A percentile compares a stretch with the other conserved stretches of the same genome.
These are phyloP conservation scores for Scophthalmus maximus DNA, from an alignment of 2,113 vertebrate species.

Conservation along the genomic window DNA sequence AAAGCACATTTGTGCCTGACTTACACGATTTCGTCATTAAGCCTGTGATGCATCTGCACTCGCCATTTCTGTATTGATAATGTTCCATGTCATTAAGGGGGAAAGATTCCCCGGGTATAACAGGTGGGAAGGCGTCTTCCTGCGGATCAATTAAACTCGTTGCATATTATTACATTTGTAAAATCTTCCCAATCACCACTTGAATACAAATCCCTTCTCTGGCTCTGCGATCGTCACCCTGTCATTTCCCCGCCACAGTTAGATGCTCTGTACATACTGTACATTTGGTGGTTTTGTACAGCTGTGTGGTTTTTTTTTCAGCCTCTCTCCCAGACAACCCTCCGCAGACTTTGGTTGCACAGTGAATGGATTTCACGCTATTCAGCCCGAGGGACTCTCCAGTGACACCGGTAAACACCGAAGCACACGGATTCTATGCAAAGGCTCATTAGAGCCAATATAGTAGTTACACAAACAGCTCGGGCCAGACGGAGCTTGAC, in stretches of 20 bases:
- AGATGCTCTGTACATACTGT: not conserved
- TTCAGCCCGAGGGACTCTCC: no score
- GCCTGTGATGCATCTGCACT: no score
- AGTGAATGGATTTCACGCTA: no score
- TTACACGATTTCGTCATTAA: no score
- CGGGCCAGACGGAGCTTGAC: slow-evolving; percentile 41
- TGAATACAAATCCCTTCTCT: not conserved
- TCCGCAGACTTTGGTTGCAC: slow-evolving; percentile 36
- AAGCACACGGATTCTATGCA: slow-evolving; percentile 41
- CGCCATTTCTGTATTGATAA: slow-evolving; percentile 7
- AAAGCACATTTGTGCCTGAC: no score
- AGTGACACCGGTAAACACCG: slow-evolving; percentile 41
- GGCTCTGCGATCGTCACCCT: slow-evolving; percentile 11
- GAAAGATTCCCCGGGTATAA: slow-evolving; percentile 25
- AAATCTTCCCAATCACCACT: no score
- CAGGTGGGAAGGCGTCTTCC: slow-evolving; percentile 18
- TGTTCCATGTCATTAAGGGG: slow-evolving; percentile 16
- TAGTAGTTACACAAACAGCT: slow-evolving; percentile 46
- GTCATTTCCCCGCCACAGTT: slow-evolving; percentile 20
- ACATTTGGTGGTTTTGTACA: no score
- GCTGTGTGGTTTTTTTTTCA: no score
- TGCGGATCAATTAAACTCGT: not conserved
- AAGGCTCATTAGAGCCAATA: slow-evolving; percentile 60
- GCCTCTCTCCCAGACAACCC: slow-evolving; percentile 41
- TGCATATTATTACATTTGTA: not conserved